These are phyloP conservation scores for Sebastes itinus DNA, from an alignment of 2,797 vertebrate genomes.

Conservation along the genomic window DNA sequence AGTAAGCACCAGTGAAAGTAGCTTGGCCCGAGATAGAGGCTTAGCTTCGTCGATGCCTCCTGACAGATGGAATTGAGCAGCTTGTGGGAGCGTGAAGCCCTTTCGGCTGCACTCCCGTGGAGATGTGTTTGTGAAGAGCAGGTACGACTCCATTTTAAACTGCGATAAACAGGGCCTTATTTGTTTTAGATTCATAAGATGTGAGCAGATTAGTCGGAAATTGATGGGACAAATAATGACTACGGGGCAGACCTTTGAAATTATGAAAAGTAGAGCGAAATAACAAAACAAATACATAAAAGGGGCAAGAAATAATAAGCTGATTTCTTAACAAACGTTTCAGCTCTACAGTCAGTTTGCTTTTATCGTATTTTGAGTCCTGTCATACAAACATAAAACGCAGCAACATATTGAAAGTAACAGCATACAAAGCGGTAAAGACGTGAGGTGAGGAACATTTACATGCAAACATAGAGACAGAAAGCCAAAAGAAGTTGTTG, in stretches of 20 bases:
- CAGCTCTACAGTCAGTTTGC: neutral
- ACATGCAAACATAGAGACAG: constrained; percentile 62
- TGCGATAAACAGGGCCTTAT: constrained; percentile 18
- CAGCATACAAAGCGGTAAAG: constrained; percentile 15
- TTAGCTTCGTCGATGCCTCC: constrained; percentile 58
- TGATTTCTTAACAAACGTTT: neutral
- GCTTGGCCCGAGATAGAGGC: constrained; percentile 53
- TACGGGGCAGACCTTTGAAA: constrained; percentile 2
- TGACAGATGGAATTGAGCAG: constrained; percentile 81
- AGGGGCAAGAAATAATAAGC: neutral
- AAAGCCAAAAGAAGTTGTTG: constrained; percentile 13
- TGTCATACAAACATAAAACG: constrained; percentile 36
- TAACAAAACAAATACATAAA: neutral
- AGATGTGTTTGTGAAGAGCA: constrained; percentile 70
- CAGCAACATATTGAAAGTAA: constrained; percentile 15
- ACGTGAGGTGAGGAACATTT: constrained; percentile 46
- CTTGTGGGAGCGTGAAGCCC: constrained; percentile 72
- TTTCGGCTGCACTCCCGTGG: constrained; percentile 71
- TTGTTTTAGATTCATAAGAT: constrained; percentile 32
- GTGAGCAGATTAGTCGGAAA: constrained; percentile 24
- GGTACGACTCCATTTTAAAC: constrained; percentile 71
- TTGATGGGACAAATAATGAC: constrained; percentile 18
- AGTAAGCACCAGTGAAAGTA: constrained; percentile 38
- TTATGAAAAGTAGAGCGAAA: constrained; percentile 6
- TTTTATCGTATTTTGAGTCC: neutral